phyloP scores from a whole-genome alignment of 2,888 invertebrate genomes.

The Eupsilia transversa region DNA sequence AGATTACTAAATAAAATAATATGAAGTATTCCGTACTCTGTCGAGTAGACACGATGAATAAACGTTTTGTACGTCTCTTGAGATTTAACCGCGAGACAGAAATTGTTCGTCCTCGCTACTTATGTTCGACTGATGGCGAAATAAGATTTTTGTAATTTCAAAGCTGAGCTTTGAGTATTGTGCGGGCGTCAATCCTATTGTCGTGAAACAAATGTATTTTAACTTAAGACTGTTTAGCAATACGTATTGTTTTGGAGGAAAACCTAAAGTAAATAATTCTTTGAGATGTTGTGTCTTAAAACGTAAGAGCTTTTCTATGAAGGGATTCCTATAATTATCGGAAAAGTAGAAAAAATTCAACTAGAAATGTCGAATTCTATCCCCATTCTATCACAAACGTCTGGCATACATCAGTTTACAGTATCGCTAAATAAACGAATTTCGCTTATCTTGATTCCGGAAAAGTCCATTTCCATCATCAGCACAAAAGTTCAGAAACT shows the following conservation, averaged over 20 bases:
- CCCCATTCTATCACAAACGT: background rate
- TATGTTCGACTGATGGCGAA: constrained; percentile 60
- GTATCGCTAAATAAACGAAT: background rate
- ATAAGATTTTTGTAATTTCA: constrained; percentile 66
- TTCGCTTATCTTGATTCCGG: background rate
- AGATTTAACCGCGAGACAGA: constrained; percentile 63
- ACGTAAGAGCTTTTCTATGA: background rate
- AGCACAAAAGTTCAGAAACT: constrained; percentile 33
- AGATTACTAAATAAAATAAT: constrained; percentile 59
- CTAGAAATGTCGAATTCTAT: background rate
- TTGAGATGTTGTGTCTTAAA: background rate
- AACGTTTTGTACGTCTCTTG: constrained; percentile 61
- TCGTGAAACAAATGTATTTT: constrained; percentile 42
- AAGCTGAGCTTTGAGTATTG: constrained; percentile 61
- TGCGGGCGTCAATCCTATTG: constrained; percentile 56
- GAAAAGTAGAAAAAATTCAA: background rate
- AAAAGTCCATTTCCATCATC: constrained; percentile 26
- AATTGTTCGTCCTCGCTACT: constrained; percentile 62
- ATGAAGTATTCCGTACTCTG: constrained; percentile 44
- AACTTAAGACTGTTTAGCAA: constrained; percentile 20
- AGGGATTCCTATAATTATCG: background rate
- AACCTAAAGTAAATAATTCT: background rate
- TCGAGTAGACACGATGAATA: constrained; percentile 55
- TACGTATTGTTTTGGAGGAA: background rate
- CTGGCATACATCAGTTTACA: background rate